These are phyloP conservation scores for Pantherophis guttatus DNA, from an alignment of 2,113 vertebrate genomes.

Conservation along the genomic window DNA sequence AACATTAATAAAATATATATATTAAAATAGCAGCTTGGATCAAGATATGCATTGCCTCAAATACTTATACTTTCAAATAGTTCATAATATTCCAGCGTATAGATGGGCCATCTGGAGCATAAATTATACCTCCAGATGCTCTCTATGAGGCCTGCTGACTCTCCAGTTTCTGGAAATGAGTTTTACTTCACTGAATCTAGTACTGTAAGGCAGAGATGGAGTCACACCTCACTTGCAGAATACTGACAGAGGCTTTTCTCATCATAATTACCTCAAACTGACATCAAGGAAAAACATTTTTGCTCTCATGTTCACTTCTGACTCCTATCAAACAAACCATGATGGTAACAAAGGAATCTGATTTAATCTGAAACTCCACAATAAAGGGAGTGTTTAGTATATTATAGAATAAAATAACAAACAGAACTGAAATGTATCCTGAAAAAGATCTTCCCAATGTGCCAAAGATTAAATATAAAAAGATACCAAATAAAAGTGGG, in stretches of 20 bases:
- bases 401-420: not conserved
- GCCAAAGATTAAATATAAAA: not conserved
- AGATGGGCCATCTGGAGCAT: not conserved
- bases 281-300: not conserved
- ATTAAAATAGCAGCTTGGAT: not conserved
- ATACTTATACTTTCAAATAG: not conserved
- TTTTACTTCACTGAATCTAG: not conserved
- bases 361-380: not conserved
- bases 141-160: not conserved
- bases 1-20: not conserved
- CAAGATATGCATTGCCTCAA: not conserved
- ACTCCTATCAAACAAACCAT: not conserved
- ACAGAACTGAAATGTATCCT: not conserved
- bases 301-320: not conserved
- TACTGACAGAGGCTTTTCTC: not conserved
- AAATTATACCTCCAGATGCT: not conserved
- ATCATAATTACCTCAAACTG: not conserved
- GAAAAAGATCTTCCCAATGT: not conserved
- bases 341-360: not conserved
- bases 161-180: not conserved
- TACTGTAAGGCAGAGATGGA: not conserved
- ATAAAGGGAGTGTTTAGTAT: not conserved
- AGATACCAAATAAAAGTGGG: not conserved
- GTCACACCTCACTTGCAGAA: not conserved
- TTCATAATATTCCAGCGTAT: not conserved